A percentile compares a stretch with the other conserved stretches of the same genome.
phyloP scores from a whole-genome alignment of 2,888 invertebrate species.

The Koerneria pararmatus region DNA sequence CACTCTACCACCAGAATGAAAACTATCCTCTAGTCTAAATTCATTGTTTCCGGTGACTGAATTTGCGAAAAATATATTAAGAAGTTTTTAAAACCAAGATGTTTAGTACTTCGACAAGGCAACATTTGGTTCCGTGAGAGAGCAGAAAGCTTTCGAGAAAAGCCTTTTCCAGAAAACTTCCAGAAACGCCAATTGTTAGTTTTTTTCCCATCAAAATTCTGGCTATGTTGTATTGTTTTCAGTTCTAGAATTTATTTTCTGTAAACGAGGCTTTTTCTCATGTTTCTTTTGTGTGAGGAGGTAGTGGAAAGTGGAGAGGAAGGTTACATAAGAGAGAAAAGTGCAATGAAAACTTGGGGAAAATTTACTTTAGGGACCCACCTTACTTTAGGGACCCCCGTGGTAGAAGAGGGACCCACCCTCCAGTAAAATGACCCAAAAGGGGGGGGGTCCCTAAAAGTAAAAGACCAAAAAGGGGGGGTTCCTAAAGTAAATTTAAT shows the following conservation, averaged over 20 bases:
- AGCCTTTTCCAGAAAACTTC: conserved; percentile 95
- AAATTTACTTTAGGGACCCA: too few relatives aligned
- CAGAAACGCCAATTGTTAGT: conserved; percentile 74
- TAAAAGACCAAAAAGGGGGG: too few relatives aligned
- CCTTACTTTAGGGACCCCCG: too few relatives aligned
- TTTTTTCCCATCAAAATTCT: background rate
- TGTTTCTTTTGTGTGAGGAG: too few relatives aligned
- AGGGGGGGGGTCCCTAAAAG: too few relatives aligned
- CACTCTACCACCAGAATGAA: too few relatives aligned
- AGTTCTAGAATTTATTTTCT: background rate
- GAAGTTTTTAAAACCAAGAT: background rate
- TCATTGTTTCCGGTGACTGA: background rate
- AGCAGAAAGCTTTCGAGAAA: conserved; percentile 94
- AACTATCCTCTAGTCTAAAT: background rate
- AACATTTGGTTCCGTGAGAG: conserved; percentile 82
- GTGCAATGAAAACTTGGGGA: too few relatives aligned
- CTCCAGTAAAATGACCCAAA: too few relatives aligned
- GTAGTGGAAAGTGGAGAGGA: too few relatives aligned
- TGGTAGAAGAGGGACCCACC: too few relatives aligned
- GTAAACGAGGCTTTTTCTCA: too few relatives aligned
- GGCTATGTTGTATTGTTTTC: conserved; percentile 3
- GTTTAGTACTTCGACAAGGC: conserved; percentile 82
- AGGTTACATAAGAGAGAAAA: background rate
- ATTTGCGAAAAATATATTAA: background rate
- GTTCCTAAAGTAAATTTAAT: too few relatives aligned